A percentile compares a stretch with the other conserved stretches of the same genome.
phyloP scores from a whole-genome alignment of 2,113 vertebrate genomes.

The Mormyrus lacerda region DNA sequence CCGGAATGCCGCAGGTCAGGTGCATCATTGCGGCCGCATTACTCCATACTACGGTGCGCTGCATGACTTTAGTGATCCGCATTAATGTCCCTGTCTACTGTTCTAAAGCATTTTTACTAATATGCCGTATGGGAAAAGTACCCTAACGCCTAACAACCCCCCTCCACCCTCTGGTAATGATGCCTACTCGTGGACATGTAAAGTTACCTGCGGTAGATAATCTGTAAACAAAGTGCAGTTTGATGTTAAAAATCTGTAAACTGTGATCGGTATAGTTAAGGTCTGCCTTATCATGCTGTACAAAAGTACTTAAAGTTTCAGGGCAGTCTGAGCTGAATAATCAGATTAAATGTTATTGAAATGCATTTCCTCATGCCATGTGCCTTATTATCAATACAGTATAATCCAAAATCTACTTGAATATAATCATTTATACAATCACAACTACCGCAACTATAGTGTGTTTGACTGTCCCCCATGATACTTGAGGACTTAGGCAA shows the following conservation, averaged over 20 bases:
- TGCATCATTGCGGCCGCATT: neutral
- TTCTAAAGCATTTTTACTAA: neutral
- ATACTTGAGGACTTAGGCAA: neutral
- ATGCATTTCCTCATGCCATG: neutral
- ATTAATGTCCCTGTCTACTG: neutral
- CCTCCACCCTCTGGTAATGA: neutral
- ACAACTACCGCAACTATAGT: neutral
- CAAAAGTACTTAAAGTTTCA: neutral
- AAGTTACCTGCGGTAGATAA: neutral
- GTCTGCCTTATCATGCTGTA: neutral
- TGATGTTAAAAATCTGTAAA: neutral
- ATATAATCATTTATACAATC: neutral
- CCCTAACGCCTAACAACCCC: neutral
- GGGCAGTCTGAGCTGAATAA: neutral
- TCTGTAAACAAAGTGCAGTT: neutral
- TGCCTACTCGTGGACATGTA: neutral
- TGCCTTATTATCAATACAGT: neutral
- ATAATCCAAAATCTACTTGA: neutral
- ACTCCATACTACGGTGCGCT: neutral
- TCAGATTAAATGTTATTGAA: neutral
- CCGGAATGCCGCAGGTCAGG: constrained; percentile 54
- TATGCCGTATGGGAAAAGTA: neutral
- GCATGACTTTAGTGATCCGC: neutral
- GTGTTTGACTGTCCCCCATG: neutral
- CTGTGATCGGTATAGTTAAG: neutral